Evolutionary conservation across 2,888 invertebrate genomes (phyloP).

Genomic region (Cantharis rufa): DNA sequence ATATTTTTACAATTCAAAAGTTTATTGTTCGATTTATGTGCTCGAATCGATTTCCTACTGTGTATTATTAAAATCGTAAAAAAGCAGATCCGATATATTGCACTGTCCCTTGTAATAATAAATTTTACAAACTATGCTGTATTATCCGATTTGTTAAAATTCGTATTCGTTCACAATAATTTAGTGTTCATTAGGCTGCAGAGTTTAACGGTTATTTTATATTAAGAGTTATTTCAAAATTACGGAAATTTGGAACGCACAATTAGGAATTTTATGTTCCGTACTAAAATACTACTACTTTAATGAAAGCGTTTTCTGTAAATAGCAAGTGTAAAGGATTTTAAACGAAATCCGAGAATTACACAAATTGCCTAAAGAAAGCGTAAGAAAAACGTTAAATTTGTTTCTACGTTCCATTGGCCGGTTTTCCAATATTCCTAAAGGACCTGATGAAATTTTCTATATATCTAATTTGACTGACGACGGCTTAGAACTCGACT

Average conservation of each 20-base stretch:
- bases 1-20: slow-evolving; percentile 4
- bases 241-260: slow-evolving; percentile 10
- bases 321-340: neutral
- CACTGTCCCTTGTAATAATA: neutral
- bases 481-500: neutral
- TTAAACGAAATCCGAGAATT: neutral
- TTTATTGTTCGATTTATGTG: slow-evolving; percentile 4
- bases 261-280: slow-evolving; percentile 6
- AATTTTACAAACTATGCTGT: neutral
- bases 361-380: neutral
- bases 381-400: neutral
- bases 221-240: slow-evolving; percentile 6
- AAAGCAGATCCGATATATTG: neutral
- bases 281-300: slow-evolving; percentile 6
- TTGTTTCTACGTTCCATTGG: neutral
- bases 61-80: slow-evolving; percentile 10
- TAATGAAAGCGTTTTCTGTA: neutral
- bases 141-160: slow-evolving; percentile 10
- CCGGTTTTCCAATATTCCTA: neutral
- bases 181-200: slow-evolving; percentile 3
- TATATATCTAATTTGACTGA: neutral
- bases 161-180: slow-evolving; percentile 8
- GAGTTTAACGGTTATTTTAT: slow-evolving; percentile 15
- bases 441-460: neutral
- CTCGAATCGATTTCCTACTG: slow-evolving; percentile 1